Conservation (phyloP, 1,140 invertebrate species). For the Rhynchophorus ferrugineus region DNA sequence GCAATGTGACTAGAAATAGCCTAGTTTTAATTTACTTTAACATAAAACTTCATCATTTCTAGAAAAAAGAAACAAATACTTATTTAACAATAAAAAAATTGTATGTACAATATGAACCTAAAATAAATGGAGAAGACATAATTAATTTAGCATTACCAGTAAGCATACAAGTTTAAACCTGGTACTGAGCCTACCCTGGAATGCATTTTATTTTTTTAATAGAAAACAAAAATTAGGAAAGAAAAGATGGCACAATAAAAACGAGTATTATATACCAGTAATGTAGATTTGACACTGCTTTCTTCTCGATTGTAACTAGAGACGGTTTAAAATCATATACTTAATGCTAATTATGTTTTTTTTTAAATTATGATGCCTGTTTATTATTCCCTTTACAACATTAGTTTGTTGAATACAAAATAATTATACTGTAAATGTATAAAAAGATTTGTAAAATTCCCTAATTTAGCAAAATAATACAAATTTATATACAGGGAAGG, state of each 20-base stretch:
- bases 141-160: background rate
- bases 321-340: background rate
- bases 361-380: no score
- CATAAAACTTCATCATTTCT: conserved; percentile 9
- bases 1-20: conserved; percentile 23
- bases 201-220: no score
- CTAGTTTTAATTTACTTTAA: conserved; percentile 10
- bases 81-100: conserved; percentile 8
- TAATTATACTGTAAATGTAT: conserved; percentile 11
- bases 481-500: background rate
- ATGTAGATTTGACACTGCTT: no score
- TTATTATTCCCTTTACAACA: conserved; percentile 4
- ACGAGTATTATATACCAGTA: no score
- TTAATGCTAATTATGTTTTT: background rate
- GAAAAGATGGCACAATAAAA: no score
- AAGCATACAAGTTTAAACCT: conserved; percentile 3
- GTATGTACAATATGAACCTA: conserved; percentile 8
- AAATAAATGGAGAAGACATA: conserved; percentile 8
- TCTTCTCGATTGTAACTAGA: no score
- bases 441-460: conserved; percentile 10
- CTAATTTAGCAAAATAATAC: conserved; percentile 6
- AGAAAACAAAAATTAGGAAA: no score
- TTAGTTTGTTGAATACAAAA: conserved; percentile 13
- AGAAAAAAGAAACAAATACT: conserved; percentile 7
- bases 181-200: no score